A percentile compares a stretch with the other conserved stretches of the same genome.
Evolutionary conservation across 2,113 vertebrate genomes (phyloP).

Genomic region (Solea solea): DNA sequence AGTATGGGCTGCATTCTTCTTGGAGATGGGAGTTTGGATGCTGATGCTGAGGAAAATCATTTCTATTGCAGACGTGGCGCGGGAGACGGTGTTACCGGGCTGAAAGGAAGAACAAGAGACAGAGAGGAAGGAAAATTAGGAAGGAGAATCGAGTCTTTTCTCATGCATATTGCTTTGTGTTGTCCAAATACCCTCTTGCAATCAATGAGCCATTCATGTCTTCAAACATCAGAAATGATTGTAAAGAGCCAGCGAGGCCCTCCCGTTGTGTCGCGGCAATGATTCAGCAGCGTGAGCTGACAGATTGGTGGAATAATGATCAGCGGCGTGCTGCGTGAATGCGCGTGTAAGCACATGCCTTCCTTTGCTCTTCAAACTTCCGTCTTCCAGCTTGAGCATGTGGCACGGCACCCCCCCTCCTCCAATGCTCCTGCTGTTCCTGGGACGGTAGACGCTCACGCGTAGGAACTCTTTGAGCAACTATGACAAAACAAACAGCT

Average conservation of each 20-base stretch:
- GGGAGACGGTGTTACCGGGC: background rate
- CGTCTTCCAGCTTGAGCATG: slow-evolving; percentile 21
- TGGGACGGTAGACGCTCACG: slow-evolving; percentile 30
- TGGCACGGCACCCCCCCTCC: slow-evolving; percentile 23
- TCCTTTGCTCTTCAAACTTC: slow-evolving; percentile 43
- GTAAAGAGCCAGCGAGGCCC: slow-evolving; percentile 28
- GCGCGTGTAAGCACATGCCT: slow-evolving; percentile 36
- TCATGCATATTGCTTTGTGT: slow-evolving; percentile 30
- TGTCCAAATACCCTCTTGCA: slow-evolving; percentile 37
- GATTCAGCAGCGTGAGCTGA: slow-evolving; percentile 65
- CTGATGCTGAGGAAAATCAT: slow-evolving; percentile 44
- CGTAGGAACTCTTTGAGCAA: slow-evolving; percentile 34
- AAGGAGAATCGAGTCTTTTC: slow-evolving; percentile 22
- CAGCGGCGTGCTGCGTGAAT: slow-evolving; percentile 55
- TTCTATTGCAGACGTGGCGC: slow-evolving; percentile 26
- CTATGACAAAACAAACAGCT: slow-evolving; percentile 57
- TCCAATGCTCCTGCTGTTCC: slow-evolving; percentile 39
- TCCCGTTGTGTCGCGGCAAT: slow-evolving; percentile 36
- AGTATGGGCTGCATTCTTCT: slow-evolving; percentile 13
- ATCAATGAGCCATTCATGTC: slow-evolving; percentile 60
- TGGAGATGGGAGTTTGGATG: slow-evolving; percentile 11
- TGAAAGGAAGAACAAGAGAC: background rate
- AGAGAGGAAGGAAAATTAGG: slow-evolving; percentile 1
- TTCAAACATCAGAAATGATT: slow-evolving; percentile 51
- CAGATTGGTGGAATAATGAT: slow-evolving; percentile 69